Conservation (phyloP, 2,113 vertebrate species). For the Antechinus stuartii region DNA sequence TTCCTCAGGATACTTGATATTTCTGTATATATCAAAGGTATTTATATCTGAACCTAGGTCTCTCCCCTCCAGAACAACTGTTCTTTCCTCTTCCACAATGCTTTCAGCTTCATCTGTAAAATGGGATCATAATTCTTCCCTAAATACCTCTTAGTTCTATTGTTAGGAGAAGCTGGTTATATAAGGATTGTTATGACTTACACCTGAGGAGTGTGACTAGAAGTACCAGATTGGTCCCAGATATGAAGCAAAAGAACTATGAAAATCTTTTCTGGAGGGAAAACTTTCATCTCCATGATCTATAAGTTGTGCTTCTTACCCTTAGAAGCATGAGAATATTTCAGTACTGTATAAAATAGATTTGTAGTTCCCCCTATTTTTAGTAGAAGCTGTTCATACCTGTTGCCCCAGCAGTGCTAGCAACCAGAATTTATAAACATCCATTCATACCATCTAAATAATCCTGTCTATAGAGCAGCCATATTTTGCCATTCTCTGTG, state of each 20-base stretch:
- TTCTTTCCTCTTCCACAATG: neutral
- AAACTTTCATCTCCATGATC: neutral
- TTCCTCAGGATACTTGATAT: neutral
- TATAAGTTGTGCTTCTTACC: neutral
- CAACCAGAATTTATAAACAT: conserved; percentile 77
- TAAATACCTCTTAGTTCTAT: neutral
- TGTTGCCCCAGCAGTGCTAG: conserved; percentile 71
- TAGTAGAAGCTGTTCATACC: conserved; percentile 72
- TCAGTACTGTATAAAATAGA: conserved; percentile 63
- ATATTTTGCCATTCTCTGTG: conserved; percentile 74
- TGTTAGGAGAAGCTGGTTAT: neutral
- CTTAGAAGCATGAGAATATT: neutral
- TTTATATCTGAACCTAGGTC: neutral
- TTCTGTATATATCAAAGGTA: neutral
- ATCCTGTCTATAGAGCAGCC: conserved; percentile 75
- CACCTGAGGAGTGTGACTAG: neutral
- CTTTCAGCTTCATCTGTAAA: neutral
- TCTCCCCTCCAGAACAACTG: neutral
- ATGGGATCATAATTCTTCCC: neutral
- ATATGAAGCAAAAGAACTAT: neutral
- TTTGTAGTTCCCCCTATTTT: conserved; percentile 77
- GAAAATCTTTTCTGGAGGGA: neutral
- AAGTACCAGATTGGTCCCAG: neutral
- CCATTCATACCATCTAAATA: conserved; percentile 79
- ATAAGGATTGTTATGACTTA: neutral